These are phyloP conservation scores for Coelopa pilipes DNA, from an alignment of 2,888 invertebrate species.

Conservation along the genomic window DNA sequence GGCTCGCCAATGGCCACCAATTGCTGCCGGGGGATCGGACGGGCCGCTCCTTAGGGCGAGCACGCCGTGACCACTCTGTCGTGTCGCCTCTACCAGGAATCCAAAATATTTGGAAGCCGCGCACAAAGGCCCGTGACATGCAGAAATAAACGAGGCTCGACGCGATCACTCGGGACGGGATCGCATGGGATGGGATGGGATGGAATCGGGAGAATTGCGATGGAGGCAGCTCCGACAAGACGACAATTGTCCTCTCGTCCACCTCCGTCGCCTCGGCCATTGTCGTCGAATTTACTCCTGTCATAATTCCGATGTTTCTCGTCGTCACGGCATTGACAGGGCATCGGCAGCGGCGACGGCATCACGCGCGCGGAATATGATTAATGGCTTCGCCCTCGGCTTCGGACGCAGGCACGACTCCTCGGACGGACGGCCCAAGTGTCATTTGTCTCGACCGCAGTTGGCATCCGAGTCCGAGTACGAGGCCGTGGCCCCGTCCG, in stretches of 20 bases:
- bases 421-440: neutral
- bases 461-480: neutral
- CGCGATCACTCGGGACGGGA: too few species aligned
- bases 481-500: too few species aligned
- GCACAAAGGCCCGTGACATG: neutral
- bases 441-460: neutral
- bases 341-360: too few species aligned
- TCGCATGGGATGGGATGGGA: too few species aligned
- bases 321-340: conserved; percentile 3
- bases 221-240: too few species aligned
- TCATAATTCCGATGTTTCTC: conserved; percentile 11
- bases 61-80: too few species aligned
- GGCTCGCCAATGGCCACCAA: too few species aligned
- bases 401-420: neutral
- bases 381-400: conserved; percentile 1
- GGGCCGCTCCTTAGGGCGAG: too few species aligned
- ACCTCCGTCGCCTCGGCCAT: neutral
- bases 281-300: neutral
- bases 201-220: too few species aligned
- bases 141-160: conserved; percentile 1
- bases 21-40: too few species aligned
- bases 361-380: neutral
- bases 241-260: neutral
- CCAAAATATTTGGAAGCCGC: too few species aligned
- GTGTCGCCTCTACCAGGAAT: too few species aligned